phyloP scores from a whole-genome alignment of 2,113 vertebrate genomes.

The Grus americana region DNA sequence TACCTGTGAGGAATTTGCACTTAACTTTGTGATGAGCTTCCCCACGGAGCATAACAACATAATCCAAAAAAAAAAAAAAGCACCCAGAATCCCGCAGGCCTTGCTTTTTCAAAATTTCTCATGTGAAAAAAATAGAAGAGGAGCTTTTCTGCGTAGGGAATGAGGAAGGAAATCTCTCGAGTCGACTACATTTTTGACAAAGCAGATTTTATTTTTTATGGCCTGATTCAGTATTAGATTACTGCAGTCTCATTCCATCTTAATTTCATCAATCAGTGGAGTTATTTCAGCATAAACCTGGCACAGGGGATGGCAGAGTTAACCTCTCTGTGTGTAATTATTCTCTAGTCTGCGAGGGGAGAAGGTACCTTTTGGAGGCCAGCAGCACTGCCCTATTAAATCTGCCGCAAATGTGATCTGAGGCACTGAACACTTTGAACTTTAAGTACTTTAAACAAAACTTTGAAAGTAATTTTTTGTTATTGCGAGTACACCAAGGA shows the following conservation, averaged over 20 bases:
- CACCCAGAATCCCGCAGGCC: background rate
- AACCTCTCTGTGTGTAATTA: background rate
- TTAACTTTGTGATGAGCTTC: background rate
- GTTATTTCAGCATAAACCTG: background rate
- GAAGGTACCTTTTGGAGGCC: background rate
- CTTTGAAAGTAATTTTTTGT: background rate
- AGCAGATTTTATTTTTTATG: background rate
- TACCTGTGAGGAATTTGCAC: background rate
- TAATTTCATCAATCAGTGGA: conserved; percentile 11
- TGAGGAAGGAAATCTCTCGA: background rate
- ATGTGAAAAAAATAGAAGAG: background rate
- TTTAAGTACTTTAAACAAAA: background rate
- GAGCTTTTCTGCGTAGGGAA: background rate
- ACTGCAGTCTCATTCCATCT: background rate
- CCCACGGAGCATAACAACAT: background rate
- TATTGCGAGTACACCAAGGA: background rate
- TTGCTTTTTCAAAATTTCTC: background rate
- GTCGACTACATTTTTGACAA: background rate
- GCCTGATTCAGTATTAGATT: background rate
- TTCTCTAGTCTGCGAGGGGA: background rate
- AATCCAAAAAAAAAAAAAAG: background rate
- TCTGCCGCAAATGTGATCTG: background rate
- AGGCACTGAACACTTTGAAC: background rate
- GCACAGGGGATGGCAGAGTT: background rate
- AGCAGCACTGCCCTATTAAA: background rate